phyloP scores from a whole-genome alignment of 2,113 vertebrate genomes.

The Suncus etruscus region DNA sequence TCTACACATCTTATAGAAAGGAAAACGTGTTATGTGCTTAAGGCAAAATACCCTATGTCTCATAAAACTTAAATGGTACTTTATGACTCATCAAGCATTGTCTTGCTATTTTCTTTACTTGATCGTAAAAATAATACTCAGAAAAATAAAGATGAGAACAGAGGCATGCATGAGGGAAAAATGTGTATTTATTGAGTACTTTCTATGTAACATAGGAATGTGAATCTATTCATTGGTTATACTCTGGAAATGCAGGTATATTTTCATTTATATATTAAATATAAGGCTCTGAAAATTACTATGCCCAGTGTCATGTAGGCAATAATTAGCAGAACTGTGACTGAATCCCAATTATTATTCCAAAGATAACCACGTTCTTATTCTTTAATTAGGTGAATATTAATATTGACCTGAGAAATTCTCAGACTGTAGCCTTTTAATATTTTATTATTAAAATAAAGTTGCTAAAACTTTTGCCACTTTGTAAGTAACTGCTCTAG shows the following conservation, averaged over 20 bases:
- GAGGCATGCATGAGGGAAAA: background rate
- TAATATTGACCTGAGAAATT: slow-evolving; percentile 20
- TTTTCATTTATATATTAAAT: slow-evolving; percentile 21
- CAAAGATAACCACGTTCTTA: slow-evolving; percentile 16
- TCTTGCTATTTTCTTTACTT: slow-evolving; percentile 42
- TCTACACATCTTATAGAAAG: slow-evolving; percentile 6
- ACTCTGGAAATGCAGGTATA: background rate
- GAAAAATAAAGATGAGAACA: background rate
- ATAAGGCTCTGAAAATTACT: slow-evolving; percentile 19
- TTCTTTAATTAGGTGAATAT: slow-evolving; percentile 1
- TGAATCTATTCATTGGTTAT: background rate
- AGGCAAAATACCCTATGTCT: background rate
- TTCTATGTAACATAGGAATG: background rate
- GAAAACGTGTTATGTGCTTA: slow-evolving; percentile 26
- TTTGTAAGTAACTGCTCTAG: background rate
- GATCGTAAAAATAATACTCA: slow-evolving; percentile 25
- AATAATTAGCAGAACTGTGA: background rate
- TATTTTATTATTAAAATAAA: slow-evolving; percentile 33
- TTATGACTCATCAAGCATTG: background rate
- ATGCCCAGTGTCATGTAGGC: background rate
- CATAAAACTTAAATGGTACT: slow-evolving; percentile 25
- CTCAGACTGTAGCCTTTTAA: slow-evolving; percentile 2
- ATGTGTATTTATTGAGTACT: background rate
- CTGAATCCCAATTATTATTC: background rate
- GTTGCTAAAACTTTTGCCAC: too few relatives aligned